A percentile compares a stretch with the other conserved stretches of the same genome.
Evolutionary conservation across 2,797 vertebrate genomes (phyloP).

Genomic region (Rallus crepitans): DNA sequence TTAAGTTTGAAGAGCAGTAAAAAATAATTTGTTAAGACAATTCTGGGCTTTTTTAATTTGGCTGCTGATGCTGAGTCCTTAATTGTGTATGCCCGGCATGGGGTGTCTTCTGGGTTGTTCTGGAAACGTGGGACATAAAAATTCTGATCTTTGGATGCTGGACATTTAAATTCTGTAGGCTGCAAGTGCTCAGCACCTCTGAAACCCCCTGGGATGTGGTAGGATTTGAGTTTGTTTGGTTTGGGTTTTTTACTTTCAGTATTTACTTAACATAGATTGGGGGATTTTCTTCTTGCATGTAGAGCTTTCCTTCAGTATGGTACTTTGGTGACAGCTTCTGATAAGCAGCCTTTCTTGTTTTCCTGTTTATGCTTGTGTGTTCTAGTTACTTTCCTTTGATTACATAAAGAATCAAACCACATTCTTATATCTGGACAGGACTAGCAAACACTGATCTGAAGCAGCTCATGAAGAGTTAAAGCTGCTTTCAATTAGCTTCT

Average conservation of each 20-base stretch:
- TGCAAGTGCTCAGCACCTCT: not conserved
- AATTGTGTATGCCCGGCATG: not conserved
- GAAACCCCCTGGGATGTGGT: not conserved
- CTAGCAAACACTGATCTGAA: not conserved
- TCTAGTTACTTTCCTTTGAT: not conserved
- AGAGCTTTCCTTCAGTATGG: not conserved
- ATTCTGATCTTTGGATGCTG: not conserved
- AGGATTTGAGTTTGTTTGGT: not conserved
- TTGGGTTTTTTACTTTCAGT: not conserved
- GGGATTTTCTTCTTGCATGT: not conserved
- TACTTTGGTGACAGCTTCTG: not conserved
- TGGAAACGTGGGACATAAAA: not conserved
- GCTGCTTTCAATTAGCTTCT: constrained; percentile 22
- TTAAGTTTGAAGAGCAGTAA: constrained; percentile 28
- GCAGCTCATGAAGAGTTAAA: constrained; percentile 54
- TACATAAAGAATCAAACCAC: not conserved
- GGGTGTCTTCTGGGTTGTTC: not conserved
- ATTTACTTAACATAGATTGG: not conserved
- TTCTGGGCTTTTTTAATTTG: not conserved
- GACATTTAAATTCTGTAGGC: not conserved
- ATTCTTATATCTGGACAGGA: not conserved
- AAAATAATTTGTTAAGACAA: not conserved
- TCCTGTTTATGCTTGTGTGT: not conserved
- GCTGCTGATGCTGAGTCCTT: not conserved
- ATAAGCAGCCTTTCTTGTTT: not conserved